Evolutionary conservation across 2,888 invertebrate genomes (phyloP).

Genomic region (Stenodera caucasica): DNA sequence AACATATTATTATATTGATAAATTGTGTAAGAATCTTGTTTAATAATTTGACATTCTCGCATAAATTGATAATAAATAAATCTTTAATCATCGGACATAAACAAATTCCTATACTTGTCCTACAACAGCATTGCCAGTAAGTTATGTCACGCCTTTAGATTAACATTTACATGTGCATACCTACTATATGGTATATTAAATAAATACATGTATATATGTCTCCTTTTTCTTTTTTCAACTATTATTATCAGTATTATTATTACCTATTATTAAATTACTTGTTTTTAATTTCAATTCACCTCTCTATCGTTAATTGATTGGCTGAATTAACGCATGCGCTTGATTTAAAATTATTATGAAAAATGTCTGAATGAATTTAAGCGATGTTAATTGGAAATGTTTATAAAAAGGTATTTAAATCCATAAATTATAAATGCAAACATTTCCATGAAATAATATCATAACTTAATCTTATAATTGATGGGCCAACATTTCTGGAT

Average conservation of each 20-base stretch:
- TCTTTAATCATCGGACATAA: constrained; percentile 2
- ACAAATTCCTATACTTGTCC: constrained; percentile 22
- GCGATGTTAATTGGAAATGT: too few relatives aligned
- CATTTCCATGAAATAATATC: too few relatives aligned
- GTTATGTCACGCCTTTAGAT: constrained; percentile 35
- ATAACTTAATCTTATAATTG: too few relatives aligned
- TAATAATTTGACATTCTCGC: constrained; percentile 5
- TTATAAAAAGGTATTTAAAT: too few relatives aligned
- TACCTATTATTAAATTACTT: background rate
- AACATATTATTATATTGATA: constrained; percentile 1
- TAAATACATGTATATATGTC: too few relatives aligned
- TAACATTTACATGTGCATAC: constrained; percentile 24
- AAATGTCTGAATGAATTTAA: too few relatives aligned
- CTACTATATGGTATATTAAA: constrained; percentile 18
- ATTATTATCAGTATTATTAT: too few relatives aligned
- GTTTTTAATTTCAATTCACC: constrained; percentile 19
- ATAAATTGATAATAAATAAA: constrained; percentile 8
- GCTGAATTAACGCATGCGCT: constrained; percentile 30
- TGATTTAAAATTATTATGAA: constrained; percentile 18
- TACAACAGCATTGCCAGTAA: constrained; percentile 35
- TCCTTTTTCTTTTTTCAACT: too few relatives aligned
- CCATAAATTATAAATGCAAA: too few relatives aligned
- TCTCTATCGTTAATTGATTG: constrained; percentile 27
- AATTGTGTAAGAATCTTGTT: background rate
- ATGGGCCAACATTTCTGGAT: too few relatives aligned